Conservation (phyloP, 2,113 vertebrate species). For the Sapayoa aenigma region DNA sequence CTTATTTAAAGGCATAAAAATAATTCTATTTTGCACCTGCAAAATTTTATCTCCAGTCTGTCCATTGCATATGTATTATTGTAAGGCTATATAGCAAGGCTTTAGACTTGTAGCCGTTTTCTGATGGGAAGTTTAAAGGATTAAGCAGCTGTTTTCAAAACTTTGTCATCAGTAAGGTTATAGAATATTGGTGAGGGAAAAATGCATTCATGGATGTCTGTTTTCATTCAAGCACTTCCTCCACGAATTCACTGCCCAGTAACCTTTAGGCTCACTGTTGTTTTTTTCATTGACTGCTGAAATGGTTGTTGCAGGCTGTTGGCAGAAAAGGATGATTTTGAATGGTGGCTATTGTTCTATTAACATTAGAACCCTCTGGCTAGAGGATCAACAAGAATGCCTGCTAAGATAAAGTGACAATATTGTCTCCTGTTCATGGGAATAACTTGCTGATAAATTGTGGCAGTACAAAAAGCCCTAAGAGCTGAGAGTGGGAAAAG, state of each 20-base stretch:
- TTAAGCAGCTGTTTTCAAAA: constrained; percentile 18
- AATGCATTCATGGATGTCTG: neutral
- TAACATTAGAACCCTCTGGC: constrained; percentile 37
- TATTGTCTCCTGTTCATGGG: constrained; percentile 48
- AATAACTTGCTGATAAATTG: constrained; percentile 28
- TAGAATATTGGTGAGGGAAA: neutral
- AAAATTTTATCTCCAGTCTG: neutral
- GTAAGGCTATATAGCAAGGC: neutral
- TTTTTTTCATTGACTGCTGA: constrained; percentile 52
- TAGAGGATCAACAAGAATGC: constrained; percentile 54
- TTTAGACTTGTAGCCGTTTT: neutral
- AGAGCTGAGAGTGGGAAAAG: neutral
- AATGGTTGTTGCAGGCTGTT: constrained; percentile 59
- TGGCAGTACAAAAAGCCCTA: constrained; percentile 16
- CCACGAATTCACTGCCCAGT: constrained; percentile 35
- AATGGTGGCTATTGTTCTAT: constrained; percentile 72
- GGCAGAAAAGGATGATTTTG: constrained; percentile 44
- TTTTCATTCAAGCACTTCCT: constrained; percentile 43
- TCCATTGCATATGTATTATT: neutral
- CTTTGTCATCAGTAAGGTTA: neutral
- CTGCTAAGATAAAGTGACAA: constrained; percentile 47
- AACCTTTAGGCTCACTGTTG: constrained; percentile 29
- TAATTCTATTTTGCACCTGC: neutral
- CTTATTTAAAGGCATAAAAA: neutral
- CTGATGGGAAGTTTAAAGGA: neutral